Conservation (phyloP, 2,888 invertebrate species). For the Copidosoma aretas region DNA sequence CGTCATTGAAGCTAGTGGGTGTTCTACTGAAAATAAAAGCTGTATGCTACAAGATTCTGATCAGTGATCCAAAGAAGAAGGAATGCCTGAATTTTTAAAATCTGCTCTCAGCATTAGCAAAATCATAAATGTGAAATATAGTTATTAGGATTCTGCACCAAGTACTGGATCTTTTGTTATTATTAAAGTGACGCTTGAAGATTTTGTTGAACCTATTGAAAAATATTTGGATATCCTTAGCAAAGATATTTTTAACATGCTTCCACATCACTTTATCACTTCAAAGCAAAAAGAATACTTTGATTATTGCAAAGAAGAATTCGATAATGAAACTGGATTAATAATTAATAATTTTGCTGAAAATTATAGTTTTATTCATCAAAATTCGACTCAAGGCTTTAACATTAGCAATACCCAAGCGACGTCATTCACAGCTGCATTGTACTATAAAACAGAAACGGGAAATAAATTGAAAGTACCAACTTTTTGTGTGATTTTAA, state of each 20-base stretch:
- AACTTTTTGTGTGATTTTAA: slow-evolving; percentile 25
- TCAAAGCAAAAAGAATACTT: slow-evolving; percentile 15
- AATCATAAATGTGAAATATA: background rate
- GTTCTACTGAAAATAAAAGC: background rate
- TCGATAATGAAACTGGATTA: slow-evolving; percentile 29
- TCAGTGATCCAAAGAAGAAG: background rate
- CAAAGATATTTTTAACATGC: slow-evolving; percentile 21
- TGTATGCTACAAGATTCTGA: slow-evolving; percentile 1
- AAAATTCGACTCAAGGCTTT: slow-evolving; percentile 26
- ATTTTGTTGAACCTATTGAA: background rate
- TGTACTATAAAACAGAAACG: slow-evolving; percentile 28
- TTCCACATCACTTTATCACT: slow-evolving; percentile 27
- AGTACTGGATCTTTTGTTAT: background rate
- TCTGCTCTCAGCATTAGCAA: background rate
- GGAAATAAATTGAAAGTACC: slow-evolving; percentile 3
- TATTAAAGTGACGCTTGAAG: background rate
- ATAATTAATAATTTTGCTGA: slow-evolving; percentile 30
- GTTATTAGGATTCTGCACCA: slow-evolving; percentile 2
- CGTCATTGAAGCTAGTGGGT: background rate
- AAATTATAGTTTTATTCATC: slow-evolving; percentile 32
- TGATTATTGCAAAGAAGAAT: slow-evolving; percentile 12
- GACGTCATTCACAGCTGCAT: slow-evolving; percentile 23
- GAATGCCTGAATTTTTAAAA: background rate
- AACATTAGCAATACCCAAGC: background rate
- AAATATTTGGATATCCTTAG: slow-evolving; percentile 24